phyloP scores from a whole-genome alignment of 2,113 vertebrate species.

The Verasper variegatus region DNA sequence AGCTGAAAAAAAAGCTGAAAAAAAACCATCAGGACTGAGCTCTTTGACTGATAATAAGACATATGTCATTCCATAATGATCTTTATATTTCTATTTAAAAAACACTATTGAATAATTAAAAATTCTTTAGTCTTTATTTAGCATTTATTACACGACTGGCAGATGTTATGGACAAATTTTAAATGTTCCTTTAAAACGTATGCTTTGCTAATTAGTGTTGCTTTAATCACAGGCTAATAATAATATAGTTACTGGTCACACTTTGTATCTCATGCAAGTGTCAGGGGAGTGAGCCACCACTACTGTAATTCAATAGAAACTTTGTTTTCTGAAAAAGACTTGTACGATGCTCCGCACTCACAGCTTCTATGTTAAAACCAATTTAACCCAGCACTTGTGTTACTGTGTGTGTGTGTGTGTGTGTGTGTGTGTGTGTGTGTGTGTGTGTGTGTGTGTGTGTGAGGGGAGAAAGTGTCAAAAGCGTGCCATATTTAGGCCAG shows the following conservation, averaged over 20 bases:
- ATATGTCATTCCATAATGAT: slow-evolving; percentile 1
- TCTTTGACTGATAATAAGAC: background rate
- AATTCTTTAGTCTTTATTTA: background rate
- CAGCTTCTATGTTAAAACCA: slow-evolving; percentile 34
- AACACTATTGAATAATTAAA: background rate
- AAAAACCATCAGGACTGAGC: background rate
- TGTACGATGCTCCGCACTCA: slow-evolving; percentile 18
- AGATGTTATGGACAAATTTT: background rate
- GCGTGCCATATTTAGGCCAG: slow-evolving; percentile 71
- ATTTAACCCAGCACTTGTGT: slow-evolving; percentile 31
- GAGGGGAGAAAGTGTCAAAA: slow-evolving; percentile 57
- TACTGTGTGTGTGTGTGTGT: background rate
- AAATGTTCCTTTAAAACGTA: background rate
- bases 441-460: slow-evolving; percentile 19
- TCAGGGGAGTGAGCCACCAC: slow-evolving; percentile 13
- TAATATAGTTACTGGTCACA: slow-evolving; percentile 10
- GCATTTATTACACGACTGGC: background rate
- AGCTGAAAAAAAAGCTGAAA: too few species aligned
- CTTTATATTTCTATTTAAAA: background rate
- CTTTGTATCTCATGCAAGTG: slow-evolving; percentile 18
- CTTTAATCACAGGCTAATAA: slow-evolving; percentile 20
- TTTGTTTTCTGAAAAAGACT: background rate
- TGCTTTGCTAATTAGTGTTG: background rate
- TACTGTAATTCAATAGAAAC: slow-evolving; percentile 15
- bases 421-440: slow-evolving; percentile 14